Conservation (phyloP, 2,888 invertebrate species). For the Lamproptera curius region DNA sequence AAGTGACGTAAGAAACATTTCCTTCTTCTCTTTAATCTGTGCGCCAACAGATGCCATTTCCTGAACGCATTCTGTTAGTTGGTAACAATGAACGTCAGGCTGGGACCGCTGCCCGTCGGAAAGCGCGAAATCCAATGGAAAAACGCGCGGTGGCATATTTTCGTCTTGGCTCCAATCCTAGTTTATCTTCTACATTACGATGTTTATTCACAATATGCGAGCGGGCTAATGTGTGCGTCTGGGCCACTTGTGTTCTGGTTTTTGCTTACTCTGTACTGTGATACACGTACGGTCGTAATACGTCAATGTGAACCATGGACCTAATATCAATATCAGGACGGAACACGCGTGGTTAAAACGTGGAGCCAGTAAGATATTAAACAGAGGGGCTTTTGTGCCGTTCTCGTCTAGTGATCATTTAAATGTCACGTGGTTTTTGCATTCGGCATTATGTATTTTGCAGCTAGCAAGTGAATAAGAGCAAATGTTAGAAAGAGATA, state of each 20-base stretch:
- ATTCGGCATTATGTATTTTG: no score
- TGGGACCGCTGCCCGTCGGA: slow-evolving; percentile 68
- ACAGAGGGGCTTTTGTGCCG: no score
- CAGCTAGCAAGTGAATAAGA: no score
- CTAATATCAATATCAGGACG: slow-evolving; percentile 1
- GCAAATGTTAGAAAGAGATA: no score
- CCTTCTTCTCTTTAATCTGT: slow-evolving; percentile 9
- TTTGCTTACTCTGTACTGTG: slow-evolving; percentile 29
- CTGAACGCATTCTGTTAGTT: slow-evolving; percentile 52
- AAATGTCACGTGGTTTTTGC: no score
- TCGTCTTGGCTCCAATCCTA: slow-evolving; percentile 79
- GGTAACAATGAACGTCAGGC: slow-evolving; percentile 57
- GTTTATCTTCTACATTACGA: slow-evolving; percentile 79
- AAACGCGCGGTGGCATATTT: slow-evolving; percentile 77
- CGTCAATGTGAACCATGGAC: no score
- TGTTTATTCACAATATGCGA: slow-evolving; percentile 78
- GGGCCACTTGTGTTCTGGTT: slow-evolving; percentile 58
- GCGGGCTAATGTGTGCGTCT: slow-evolving; percentile 70
- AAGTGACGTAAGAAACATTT: slow-evolving; percentile 19
- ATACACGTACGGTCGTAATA: slow-evolving; percentile 29
- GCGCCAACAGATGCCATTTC: slow-evolving; percentile 8
- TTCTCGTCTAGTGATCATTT: no score
- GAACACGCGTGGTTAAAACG: no score
- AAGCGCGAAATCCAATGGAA: slow-evolving; percentile 76
- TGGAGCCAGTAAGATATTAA: no score